Base-by-base conservation (phyloP, 2,888 invertebrate species). In the Chaitophorus viminalis region DNA sequence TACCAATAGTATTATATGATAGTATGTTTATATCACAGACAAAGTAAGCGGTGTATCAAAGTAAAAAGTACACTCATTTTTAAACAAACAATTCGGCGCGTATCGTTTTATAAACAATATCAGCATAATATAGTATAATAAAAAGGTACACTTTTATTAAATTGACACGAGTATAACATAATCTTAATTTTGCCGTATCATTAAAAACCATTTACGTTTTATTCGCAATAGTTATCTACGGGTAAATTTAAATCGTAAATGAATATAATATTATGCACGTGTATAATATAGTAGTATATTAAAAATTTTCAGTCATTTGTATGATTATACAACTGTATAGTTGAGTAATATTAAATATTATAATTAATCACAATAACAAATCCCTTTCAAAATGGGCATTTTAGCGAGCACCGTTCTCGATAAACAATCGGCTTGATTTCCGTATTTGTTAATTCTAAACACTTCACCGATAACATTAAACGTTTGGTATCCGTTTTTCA, bases 291-390 rank as follows among this genome's bases (percentile, higher is more conserved):
- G 11, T 74, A 68, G 8, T 54, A 25, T 39, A 83, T 74, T 83
- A 36, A 60, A 39, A 60, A 39, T 74, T n/a, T 74, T 83, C 83
- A 83, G 83, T 83, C 83, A 39, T 83, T 83, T 60, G 29, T 17
- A 60, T 75, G 72, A 25, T 75, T n/a, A 54, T 52, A 72, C 9
- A 60, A 60, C 36, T 75, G n/a, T 60, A 29, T n/a, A 82, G 25
- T 82, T 70, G 39, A 81, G 46, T 60, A 29, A 74, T 52, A 75
- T 21, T n/a, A 33, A 36, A 83, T 0, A 76, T 31, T 46, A 83
- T 60, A 39, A 79, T 89, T 89, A 88, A 78, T 72, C 90, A 88
- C 90, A 90, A 82, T 89, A 90, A 84, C 90, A 90, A 52, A 90
- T 89, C 4, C 89, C 89, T 33, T 89, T 89, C 9, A 89, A 82